Evolutionary conservation across 2,888 invertebrate genomes (phyloP).

Genomic region (Emesis russula): DNA sequence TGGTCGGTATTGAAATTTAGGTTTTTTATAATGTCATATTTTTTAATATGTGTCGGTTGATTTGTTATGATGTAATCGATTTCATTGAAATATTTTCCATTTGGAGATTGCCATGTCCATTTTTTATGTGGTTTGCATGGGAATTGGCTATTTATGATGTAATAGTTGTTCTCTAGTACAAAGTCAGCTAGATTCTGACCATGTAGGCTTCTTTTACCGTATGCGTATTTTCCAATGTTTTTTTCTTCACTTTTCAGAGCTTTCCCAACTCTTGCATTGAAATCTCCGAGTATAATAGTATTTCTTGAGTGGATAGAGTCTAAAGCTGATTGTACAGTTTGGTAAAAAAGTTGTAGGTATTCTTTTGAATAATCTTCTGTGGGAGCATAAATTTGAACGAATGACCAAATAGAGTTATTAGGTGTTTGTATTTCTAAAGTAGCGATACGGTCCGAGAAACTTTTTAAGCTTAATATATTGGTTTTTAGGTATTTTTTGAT

Average conservation of each 20-base stretch:
- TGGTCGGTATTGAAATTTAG: constrained; percentile 40
- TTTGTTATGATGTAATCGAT: constrained; percentile 31
- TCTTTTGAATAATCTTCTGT: constrained; percentile 56
- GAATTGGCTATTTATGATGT: constrained; percentile 19
- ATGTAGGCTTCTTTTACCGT: constrained; percentile 59
- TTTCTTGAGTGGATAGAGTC: constrained; percentile 49
- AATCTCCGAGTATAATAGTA: not conserved
- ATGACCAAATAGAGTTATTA: constrained; percentile 40
- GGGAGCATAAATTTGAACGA: constrained; percentile 62
- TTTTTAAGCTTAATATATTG: constrained; percentile 62
- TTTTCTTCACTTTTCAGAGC: constrained; percentile 46
- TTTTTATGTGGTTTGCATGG: not conserved
- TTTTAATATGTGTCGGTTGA: constrained; percentile 17
- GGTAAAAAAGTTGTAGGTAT: constrained; percentile 49
- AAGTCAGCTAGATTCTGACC: constrained; percentile 34
- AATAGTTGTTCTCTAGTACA: constrained; percentile 7
- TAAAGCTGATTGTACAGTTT: constrained; percentile 42
- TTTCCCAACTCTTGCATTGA: constrained; percentile 59
- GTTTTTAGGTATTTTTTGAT: constrained; percentile 65
- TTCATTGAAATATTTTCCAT: constrained; percentile 16
- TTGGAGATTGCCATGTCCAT: constrained; percentile 31
- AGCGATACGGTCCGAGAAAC: constrained; percentile 74
- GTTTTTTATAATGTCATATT: constrained; percentile 40
- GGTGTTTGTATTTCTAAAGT: constrained; percentile 54
- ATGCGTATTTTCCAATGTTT: constrained; percentile 50